Evolutionary conservation across 2,888 invertebrate genomes (phyloP).

Genomic region (Lepetodrilus schrolli): DNA sequence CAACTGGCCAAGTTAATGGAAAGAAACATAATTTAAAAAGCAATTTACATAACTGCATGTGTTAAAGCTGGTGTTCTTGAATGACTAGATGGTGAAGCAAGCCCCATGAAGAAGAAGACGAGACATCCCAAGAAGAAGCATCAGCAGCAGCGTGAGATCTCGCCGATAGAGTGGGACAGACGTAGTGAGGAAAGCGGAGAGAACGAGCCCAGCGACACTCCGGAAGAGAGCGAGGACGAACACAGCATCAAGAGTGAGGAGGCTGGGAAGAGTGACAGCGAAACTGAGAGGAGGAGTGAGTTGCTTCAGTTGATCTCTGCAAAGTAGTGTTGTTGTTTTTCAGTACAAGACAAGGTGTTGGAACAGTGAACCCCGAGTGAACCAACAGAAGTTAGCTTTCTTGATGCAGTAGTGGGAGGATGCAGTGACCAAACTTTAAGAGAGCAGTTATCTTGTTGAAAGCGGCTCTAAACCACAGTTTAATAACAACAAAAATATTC

Average conservation of each 20-base stretch:
- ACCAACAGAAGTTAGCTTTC: no score
- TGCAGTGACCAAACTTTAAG: no score
- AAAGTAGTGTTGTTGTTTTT: not conserved
- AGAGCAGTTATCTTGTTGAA: no score
- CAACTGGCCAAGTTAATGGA: no score
- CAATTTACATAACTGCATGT: no score
- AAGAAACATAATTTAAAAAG: no score
- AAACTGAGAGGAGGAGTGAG: slow-evolving; percentile 30
- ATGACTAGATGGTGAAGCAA: slow-evolving; percentile 41
- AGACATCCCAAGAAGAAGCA: slow-evolving; percentile 40
- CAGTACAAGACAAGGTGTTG: no score
- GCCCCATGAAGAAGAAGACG: slow-evolving; percentile 42
- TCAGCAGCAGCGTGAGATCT: slow-evolving; percentile 60
- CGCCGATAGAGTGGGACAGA: slow-evolving; percentile 71
- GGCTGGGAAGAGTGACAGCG: slow-evolving; percentile 40
- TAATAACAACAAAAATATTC: no score
- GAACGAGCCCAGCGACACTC: slow-evolving; percentile 43
- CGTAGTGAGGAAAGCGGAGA: slow-evolving; percentile 55
- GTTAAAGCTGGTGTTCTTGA: no score
- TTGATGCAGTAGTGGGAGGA: no score
- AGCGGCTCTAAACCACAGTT: no score
- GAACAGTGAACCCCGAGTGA: no score
- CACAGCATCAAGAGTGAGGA: slow-evolving; percentile 44
- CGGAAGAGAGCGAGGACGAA: slow-evolving; percentile 44
- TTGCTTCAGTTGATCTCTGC: not conserved